Percentiles rank a stretch among this genome's conserved stretches.
Evolutionary conservation across 2,888 invertebrate species (phyloP).

Genomic region (Drosophila eohydei): DNA sequence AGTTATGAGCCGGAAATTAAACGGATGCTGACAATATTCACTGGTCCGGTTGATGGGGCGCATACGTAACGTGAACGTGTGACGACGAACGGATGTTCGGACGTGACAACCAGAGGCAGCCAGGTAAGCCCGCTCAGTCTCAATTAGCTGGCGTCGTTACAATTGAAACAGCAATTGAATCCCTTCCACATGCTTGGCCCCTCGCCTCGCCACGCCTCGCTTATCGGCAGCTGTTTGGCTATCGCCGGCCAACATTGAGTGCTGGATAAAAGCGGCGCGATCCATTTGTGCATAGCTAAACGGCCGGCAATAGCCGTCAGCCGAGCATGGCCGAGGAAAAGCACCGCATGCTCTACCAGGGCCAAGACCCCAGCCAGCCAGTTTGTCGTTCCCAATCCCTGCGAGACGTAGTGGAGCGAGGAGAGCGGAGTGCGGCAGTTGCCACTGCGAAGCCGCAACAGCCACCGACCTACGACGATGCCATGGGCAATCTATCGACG

Average conservation of each 20-base stretch:
- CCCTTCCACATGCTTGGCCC: not conserved
- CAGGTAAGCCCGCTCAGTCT: constrained; percentile 3
- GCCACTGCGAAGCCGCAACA: not conserved
- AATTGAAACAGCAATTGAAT: constrained; percentile 30
- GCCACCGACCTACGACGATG: constrained; percentile 57
- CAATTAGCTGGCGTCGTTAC: constrained; percentile 14
- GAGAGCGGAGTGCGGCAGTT: not conserved
- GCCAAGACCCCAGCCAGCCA: constrained; percentile 49
- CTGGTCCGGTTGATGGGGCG: constrained; percentile 26
- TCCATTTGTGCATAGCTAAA: constrained; percentile 15
- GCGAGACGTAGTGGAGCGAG: not conserved
- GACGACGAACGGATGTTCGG: constrained; percentile 2
- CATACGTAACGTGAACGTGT: constrained; percentile 29
- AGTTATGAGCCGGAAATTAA: constrained; percentile 78
- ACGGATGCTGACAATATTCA: constrained; percentile 66
- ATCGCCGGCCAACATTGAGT: not conserved
- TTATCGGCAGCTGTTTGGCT: constrained; percentile 36
- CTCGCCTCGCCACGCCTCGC: not conserved
- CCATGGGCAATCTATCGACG: constrained; percentile 14
- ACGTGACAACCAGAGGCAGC: constrained; percentile 11
- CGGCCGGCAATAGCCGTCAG: constrained; percentile 1
- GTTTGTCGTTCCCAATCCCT: not conserved
- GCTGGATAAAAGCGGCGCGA: constrained; percentile 26
- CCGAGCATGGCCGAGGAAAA: constrained; percentile 54
- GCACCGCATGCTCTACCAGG: constrained; percentile 61